phyloP scores from a whole-genome alignment of 1,140 invertebrate genomes.

The Neodiprion virginianus region DNA sequence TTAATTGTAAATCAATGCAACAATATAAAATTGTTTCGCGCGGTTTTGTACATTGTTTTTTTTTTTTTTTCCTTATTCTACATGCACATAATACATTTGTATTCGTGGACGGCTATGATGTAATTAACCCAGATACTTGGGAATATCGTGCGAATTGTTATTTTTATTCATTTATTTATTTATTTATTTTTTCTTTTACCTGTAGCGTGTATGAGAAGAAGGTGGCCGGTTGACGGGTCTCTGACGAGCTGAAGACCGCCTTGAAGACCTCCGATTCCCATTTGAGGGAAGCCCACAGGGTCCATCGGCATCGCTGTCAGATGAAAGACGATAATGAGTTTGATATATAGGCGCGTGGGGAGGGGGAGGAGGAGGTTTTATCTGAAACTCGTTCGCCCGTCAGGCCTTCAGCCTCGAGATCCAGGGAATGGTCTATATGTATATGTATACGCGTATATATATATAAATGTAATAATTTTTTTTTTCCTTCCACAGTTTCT shows the following conservation, averaged over 20 bases:
- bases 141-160: neutral
- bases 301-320: constrained; percentile 68
- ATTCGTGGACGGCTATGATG: too few relatives aligned
- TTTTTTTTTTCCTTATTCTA: too few relatives aligned
- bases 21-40: too few relatives aligned
- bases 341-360: constrained; percentile 22
- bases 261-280: constrained; percentile 52
- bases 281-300: constrained; percentile 69
- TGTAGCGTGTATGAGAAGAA: constrained; percentile 77
- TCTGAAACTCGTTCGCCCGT: neutral
- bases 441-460: too few relatives aligned
- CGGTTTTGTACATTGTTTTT: too few relatives aligned
- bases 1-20: too few relatives aligned
- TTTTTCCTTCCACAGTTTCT: too few relatives aligned
- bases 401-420: too few relatives aligned
- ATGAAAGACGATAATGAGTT: constrained; percentile 23
- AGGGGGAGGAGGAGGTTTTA: constrained; percentile 3
- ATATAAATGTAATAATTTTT: too few relatives aligned
- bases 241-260: constrained; percentile 72
- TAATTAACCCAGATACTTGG: too few relatives aligned
- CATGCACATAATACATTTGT: too few relatives aligned
- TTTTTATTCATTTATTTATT: neutral
- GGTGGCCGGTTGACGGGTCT: constrained; percentile 80
- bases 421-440: too few relatives aligned
- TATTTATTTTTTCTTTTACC: constrained; percentile 55